These are phyloP conservation scores for Drosophila ironensis DNA, from an alignment of 1,140 invertebrate genomes.

Conservation along the genomic window DNA sequence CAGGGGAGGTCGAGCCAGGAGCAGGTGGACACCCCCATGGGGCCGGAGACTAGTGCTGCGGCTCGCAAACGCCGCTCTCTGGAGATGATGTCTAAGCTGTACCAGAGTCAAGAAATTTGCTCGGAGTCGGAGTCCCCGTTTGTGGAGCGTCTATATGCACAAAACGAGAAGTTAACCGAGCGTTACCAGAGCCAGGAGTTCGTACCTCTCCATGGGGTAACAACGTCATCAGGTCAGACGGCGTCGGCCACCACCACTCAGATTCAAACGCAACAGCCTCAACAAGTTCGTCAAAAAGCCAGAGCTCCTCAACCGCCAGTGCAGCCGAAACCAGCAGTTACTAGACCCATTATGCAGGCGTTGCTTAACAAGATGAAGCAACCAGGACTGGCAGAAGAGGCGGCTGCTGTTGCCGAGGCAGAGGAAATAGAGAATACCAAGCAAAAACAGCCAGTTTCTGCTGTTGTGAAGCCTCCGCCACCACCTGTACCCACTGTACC, in stretches of 20 bases:
- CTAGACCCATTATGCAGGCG: conserved; percentile 74
- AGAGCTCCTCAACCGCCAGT: conserved; percentile 64
- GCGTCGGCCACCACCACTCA: conserved; percentile 39
- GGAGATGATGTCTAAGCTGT: conserved; percentile 82
- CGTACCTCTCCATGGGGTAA: conserved; percentile 69
- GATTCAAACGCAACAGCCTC: conserved; percentile 64
- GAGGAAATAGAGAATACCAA: conserved; percentile 34
- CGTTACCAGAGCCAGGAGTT: conserved; percentile 86
- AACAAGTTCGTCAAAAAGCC: conserved; percentile 50
- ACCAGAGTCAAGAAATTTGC: conserved; percentile 84
- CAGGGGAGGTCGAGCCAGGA: conserved; percentile 45
- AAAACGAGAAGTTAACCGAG: conserved; percentile 85
- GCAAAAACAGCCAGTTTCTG: neutral
- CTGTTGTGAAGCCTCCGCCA: conserved; percentile 39
- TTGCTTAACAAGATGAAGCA: conserved; percentile 77
- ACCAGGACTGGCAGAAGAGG: conserved; percentile 64
- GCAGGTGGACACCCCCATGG: conserved; percentile 18
- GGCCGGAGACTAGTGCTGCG: conserved; percentile 59
- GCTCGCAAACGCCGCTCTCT: conserved; percentile 74
- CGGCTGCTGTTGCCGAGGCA: conserved; percentile 63
- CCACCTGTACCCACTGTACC: conserved; percentile 64
- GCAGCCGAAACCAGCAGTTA: conserved; percentile 71
- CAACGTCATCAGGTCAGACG: neutral
- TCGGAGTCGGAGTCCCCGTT: conserved; percentile 78
- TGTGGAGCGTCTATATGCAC: conserved; percentile 83